Base-by-base conservation (phyloP, 2,113 vertebrate species). In the Gnathochromis pfefferi region DNA sequence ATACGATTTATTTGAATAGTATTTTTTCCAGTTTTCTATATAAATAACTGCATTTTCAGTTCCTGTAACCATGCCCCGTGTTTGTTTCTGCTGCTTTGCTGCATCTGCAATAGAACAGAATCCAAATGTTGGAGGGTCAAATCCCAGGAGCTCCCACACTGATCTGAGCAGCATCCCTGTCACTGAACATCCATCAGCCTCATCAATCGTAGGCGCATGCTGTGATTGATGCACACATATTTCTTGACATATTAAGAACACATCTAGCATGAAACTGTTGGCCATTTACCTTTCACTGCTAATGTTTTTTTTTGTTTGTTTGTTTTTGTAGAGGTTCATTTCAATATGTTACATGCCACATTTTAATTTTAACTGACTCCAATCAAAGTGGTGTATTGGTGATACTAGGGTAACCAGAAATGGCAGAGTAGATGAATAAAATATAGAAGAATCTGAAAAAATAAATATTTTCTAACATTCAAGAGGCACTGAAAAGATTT, bases 131-230 rank as follows among this genome's bases (percentile, higher is more conserved):
- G 40, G 5, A 14, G 49, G 12, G 12, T 87, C 21, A 80, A 88
- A 89, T 90, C 87, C 87, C 87, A 87, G 92, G 91, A 90, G 91
- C 86, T 93, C 92, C 92, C 88, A 86, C 87, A 7, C 13, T 79
- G 42, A 91, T 90, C 90, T n/a, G 5, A 81, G 89, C 85, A 49
- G 82, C 75, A 81, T 91, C 86, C 60, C 82, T 51, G 88, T 86
- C 87, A 85, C 88, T 28, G 87, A 55, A 63, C 85, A 55, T 83
- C 83, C 51, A 42, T 51, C 53, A 54, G 40, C 14, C 53, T 81
- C 82, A 58, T 82, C 40, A 49, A 68, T 55, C 4, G 23, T 9
- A 6, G 49, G 21, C 7, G 12, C 35, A 85, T n/a, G 81, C 33
- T 58, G 57, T 7, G 65, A 86, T 13, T n/a, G 23, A 82, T 13